Conservation (phyloP, 2,797 vertebrate species). For the Bovichtus diacanthus region DNA sequence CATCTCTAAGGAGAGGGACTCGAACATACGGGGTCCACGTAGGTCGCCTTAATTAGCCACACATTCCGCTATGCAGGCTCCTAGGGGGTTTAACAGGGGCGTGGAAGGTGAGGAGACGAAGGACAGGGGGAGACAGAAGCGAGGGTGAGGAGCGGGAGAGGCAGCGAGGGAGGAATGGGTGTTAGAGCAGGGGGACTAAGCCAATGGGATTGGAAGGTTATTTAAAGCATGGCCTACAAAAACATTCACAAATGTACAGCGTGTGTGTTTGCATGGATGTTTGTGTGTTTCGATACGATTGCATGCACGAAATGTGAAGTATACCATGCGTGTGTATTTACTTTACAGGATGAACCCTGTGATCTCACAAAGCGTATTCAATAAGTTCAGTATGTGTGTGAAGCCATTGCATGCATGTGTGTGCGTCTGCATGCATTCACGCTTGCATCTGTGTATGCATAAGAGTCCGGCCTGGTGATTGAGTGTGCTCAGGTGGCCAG, state of each 20-base stretch:
- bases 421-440: background rate
- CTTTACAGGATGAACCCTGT: constrained; percentile 9
- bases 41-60: constrained; percentile 83
- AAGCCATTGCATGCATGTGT: background rate
- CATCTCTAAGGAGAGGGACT: constrained; percentile 73
- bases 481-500: constrained; percentile 67
- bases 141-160: constrained; percentile 28
- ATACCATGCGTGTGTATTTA: background rate
- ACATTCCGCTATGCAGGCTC: constrained; percentile 63
- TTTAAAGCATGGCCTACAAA: constrained; percentile 84
- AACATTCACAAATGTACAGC: constrained; percentile 62
- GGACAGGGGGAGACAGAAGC: constrained; percentile 47
- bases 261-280: constrained; percentile 31
- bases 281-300: constrained; percentile 34
- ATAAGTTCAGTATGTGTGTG: background rate
- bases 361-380: background rate
- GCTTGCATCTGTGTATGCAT: constrained; percentile 31
- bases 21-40: constrained; percentile 63
- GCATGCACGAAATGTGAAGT: constrained; percentile 25
- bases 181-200: constrained; percentile 68
- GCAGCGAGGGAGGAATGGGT: constrained; percentile 46
- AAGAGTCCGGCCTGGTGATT: constrained; percentile 41
- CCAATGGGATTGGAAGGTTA: constrained; percentile 77
- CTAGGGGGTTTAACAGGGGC: constrained; percentile 67
- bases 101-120: constrained; percentile 62